A percentile compares a stretch with the other conserved stretches of the same genome.
Evolutionary conservation across 1,140 invertebrate species (phyloP).

Genomic region (Aethina tumida): DNA sequence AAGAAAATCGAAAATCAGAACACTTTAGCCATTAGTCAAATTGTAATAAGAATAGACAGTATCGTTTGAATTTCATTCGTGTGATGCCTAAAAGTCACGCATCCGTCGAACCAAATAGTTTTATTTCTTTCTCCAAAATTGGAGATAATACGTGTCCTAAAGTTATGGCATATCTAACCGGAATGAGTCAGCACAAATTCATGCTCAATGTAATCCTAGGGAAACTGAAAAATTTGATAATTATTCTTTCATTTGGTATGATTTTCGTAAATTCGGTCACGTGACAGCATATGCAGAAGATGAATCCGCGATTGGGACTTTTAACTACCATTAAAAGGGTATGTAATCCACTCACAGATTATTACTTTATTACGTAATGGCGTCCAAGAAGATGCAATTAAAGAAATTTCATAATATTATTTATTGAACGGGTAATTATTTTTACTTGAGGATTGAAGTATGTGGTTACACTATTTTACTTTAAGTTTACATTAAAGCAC

Average conservation of each 20-base stretch:
- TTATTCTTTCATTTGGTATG: constrained; percentile 54
- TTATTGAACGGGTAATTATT: constrained; percentile 48
- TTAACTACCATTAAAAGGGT: constrained; percentile 58
- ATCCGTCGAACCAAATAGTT: constrained; percentile 45
- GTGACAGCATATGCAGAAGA: constrained; percentile 58
- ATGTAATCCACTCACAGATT: constrained; percentile 63
- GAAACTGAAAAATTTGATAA: constrained; percentile 39
- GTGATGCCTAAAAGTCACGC: constrained; percentile 63
- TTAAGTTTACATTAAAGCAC: no score
- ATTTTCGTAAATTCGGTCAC: constrained; percentile 47
- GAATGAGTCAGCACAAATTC: constrained; percentile 40
- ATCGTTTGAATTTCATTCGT: constrained; percentile 60
- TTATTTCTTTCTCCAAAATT: constrained; percentile 51
- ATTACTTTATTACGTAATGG: constrained; percentile 57
- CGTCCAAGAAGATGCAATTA: constrained; percentile 43
- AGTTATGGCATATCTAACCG: constrained; percentile 65
- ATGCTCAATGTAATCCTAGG: constrained; percentile 41
- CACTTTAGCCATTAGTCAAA: constrained; percentile 42
- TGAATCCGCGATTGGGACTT: constrained; percentile 45
- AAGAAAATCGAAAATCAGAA: no score
- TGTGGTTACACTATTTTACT: no score
- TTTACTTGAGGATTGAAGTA: no score
- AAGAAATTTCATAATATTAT: constrained; percentile 30
- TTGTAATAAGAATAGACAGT: constrained; percentile 72
- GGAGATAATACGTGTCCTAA: constrained; percentile 79